phyloP scores from a whole-genome alignment of 1,140 invertebrate species.

The Chelonus insularis region DNA sequence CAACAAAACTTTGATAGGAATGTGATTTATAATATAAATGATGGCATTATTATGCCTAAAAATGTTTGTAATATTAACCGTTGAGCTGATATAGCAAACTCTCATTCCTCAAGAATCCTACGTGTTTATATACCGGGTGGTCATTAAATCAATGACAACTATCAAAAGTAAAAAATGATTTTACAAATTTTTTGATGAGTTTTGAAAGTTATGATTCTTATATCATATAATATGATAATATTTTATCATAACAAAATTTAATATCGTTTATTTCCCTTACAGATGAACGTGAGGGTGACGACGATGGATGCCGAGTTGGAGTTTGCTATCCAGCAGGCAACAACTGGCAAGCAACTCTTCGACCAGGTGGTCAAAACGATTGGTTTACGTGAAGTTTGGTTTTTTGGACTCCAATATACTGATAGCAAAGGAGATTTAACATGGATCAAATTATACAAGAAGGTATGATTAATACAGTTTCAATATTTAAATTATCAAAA shows the following conservation, averaged over 20 bases:
- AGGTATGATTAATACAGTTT: constrained; percentile 76
- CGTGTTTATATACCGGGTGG: constrained; percentile 13
- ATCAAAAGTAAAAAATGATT: too few species aligned
- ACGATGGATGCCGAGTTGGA: constrained; percentile 99
- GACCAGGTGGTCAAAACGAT: constrained; percentile 99
- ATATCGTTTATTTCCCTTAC: too few species aligned
- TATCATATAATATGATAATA: constrained; percentile 28
- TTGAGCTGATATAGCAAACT: background rate
- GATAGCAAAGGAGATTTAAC: constrained; percentile 97
- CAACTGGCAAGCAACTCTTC: constrained; percentile 99
- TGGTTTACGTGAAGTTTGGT: constrained; percentile 98
- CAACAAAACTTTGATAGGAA: too few species aligned
- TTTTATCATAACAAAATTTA: constrained; percentile 13
- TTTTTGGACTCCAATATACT: constrained; percentile 98
- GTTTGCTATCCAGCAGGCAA: constrained; percentile 99
- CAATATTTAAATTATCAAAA: too few species aligned
- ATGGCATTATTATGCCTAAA: background rate
- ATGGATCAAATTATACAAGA: constrained; percentile 99
- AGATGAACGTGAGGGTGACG: constrained; percentile 98
- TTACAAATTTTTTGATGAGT: too few species aligned
- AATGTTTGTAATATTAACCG: background rate
- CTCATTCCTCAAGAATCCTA: background rate
- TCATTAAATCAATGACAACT: background rate
- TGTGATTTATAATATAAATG: too few species aligned
- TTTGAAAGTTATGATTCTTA: constrained; percentile 7